Conservation (phyloP, 92 coral and sea anemone species). For the Pocillopora meandrina region DNA sequence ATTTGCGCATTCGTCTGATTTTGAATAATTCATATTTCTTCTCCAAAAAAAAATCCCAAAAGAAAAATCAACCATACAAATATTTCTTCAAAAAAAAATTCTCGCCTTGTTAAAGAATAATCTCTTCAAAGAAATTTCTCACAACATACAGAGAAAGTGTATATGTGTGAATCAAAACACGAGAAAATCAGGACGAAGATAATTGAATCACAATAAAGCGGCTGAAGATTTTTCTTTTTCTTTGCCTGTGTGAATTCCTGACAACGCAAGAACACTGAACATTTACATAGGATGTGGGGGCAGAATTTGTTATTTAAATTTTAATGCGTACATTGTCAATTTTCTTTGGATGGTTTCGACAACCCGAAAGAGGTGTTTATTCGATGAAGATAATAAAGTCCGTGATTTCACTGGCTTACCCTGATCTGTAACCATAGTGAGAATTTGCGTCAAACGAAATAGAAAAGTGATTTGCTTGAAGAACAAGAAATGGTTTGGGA, state of each 20-base stretch:
- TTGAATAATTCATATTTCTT: slow-evolving; percentile 73
- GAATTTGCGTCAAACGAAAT: slow-evolving; percentile 25
- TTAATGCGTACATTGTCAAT: slow-evolving; percentile 69
- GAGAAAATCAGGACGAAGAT: neutral
- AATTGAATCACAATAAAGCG: slow-evolving; percentile 2
- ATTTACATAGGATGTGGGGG: slow-evolving; percentile 62
- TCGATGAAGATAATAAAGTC: slow-evolving; percentile 34
- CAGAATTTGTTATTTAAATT: slow-evolving; percentile 60
- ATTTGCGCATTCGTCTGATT: slow-evolving; percentile 38
- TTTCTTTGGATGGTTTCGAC: slow-evolving; percentile 50
- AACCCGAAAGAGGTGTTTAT: slow-evolving; percentile 28
- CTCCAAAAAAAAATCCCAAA: neutral
- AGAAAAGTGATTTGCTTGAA: slow-evolving; percentile 28
- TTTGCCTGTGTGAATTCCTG: slow-evolving; percentile 15
- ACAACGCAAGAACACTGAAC: slow-evolving; percentile 14
- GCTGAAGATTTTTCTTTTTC: slow-evolving; percentile 4
- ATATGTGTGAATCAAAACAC: neutral
- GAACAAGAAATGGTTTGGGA: slow-evolving; percentile 13
- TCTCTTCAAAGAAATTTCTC: neutral
- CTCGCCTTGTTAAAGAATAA: neutral
- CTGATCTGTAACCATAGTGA: slow-evolving; percentile 27
- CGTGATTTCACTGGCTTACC: slow-evolving; percentile 27
- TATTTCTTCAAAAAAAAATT: neutral
- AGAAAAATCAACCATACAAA: neutral
- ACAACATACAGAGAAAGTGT: neutral